Percentiles rank a stretch among this genome's conserved stretches.
phyloP scores from a whole-genome alignment of 2,797 vertebrate species.

The Odontamblyopus rebecca region DNA sequence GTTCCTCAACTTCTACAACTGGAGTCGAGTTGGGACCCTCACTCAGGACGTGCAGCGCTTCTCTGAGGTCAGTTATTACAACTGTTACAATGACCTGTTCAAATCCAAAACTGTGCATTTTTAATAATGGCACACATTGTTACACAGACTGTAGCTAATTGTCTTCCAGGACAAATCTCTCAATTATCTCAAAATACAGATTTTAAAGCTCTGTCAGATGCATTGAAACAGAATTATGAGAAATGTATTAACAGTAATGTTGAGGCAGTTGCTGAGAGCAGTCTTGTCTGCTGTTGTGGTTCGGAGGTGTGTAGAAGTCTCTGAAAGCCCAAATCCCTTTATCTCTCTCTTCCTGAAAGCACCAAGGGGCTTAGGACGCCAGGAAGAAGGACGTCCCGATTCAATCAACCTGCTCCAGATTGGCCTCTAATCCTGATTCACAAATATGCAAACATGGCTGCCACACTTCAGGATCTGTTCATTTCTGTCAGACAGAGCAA shows the following conservation, averaged over 20 bases:
- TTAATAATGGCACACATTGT: neutral
- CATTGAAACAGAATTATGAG: conserved; percentile 41
- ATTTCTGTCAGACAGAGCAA: conserved; percentile 48
- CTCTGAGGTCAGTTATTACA: conserved; percentile 87
- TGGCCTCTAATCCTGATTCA: conserved; percentile 73
- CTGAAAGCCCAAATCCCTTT: conserved; percentile 75
- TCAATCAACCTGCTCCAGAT: conserved; percentile 73
- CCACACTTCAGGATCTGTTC: conserved; percentile 39
- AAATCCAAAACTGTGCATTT: neutral
- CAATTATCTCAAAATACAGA: neutral
- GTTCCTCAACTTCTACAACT: conserved; percentile 91
- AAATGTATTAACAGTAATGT: conserved; percentile 42
- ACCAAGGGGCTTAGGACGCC: conserved; percentile 67
- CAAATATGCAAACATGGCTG: conserved; percentile 68
- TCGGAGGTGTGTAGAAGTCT: conserved; percentile 58
- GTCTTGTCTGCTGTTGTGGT: conserved; percentile 52
- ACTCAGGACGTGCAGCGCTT: conserved; percentile 98
- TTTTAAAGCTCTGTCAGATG: conserved; percentile 24
- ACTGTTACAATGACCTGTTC: neutral
- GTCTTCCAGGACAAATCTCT: neutral
- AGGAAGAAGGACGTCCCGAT: conserved; percentile 64
- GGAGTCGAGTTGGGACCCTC: conserved; percentile 96
- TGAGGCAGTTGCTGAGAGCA: conserved; percentile 51
- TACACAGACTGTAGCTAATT: neutral
- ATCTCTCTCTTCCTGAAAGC: conserved; percentile 72